Evolutionary conservation across 1,140 invertebrate species (phyloP).

Genomic region (Lepidotrigona ventralis): DNA sequence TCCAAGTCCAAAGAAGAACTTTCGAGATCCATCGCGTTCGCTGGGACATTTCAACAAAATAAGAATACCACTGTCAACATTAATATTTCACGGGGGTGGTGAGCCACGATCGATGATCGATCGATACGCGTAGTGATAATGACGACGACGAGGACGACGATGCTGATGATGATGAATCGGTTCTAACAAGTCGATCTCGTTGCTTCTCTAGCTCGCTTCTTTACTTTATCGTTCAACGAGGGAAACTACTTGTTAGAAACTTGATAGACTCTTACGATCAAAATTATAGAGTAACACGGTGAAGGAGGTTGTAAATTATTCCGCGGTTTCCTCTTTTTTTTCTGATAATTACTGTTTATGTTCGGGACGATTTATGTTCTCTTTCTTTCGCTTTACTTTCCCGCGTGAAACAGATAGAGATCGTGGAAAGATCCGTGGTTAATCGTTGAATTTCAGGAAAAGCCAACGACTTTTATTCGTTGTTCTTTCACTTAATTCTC

Average conservation of each 20-base stretch:
- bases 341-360: background rate
- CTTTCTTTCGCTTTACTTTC: background rate
- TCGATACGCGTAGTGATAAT: background rate
- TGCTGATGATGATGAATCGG: constrained; percentile 36
- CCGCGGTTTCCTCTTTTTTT: background rate
- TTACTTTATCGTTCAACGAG: background rate
- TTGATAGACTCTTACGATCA: background rate
- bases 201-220: constrained; percentile 12
- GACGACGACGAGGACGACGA: constrained; percentile 37
- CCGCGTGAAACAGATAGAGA: background rate
- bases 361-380: background rate
- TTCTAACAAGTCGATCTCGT: constrained; percentile 6
- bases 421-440: background rate
- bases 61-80: constrained; percentile 18
- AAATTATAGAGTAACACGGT: too few species aligned
- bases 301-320: background rate
- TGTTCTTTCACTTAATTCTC: too few species aligned
- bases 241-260: constrained; percentile 4
- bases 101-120: background rate
- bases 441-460: background rate
- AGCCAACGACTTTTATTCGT: too few species aligned
- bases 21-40: constrained; percentile 1
- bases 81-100: constrained; percentile 39
- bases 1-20: too few species aligned
- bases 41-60: constrained; percentile 2